Base-by-base conservation (phyloP, 2,888 invertebrate genomes). In the Drosophila helvetica region DNA sequence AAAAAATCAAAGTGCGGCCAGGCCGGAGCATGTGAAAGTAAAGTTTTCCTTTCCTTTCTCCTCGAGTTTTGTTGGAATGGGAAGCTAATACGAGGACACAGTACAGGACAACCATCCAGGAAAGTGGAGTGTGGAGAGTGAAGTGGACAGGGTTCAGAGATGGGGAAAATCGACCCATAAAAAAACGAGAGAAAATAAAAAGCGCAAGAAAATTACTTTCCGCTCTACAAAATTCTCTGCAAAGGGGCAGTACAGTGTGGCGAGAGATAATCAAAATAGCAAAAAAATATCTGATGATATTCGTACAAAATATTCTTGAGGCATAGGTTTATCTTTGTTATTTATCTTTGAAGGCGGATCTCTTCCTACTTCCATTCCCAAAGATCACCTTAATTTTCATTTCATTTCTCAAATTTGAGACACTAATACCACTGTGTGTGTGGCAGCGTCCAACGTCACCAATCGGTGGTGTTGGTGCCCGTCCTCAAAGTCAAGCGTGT, bases 161-260 rank as follows among this genome's bases (percentile, higher is more conserved):
- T 38, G 63, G 54, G 15, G 38, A 72, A 80, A 72, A 76, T 78
- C 82, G 79, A 72, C 69, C 81, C 77, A 71, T 81, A 86, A 86
- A 87, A 38, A 82, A 76, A 80, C 61, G 75, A 75, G 56, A 68
- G 75, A 67, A 75, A 88, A 86, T 81, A 88, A 88, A 84, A 83
- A 81, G 68, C 70, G 63, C 74, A 78, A 80, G 85, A 88, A 86
- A 88, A 86, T 86, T 86, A 86, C 85, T 88, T 86, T 86, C 86
- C 86, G 86, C 81, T 86, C 85, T 88, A 86, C 77, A 86, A 88
- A 88, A 78, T 81, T 76, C 62, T 56, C 27, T 45, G 52, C 57
- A 64, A 42, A 38, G 46, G 53, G 50, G 38, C 18, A n/a, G 27
- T 18, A 52, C 57, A 45, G 64, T 64, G 73, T 9, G 17, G 2